Percentiles rank a stretch among this genome's conserved stretches.
Evolutionary conservation across 2,888 invertebrate genomes (phyloP).

Genomic region (Drosophila kuntzei): DNA sequence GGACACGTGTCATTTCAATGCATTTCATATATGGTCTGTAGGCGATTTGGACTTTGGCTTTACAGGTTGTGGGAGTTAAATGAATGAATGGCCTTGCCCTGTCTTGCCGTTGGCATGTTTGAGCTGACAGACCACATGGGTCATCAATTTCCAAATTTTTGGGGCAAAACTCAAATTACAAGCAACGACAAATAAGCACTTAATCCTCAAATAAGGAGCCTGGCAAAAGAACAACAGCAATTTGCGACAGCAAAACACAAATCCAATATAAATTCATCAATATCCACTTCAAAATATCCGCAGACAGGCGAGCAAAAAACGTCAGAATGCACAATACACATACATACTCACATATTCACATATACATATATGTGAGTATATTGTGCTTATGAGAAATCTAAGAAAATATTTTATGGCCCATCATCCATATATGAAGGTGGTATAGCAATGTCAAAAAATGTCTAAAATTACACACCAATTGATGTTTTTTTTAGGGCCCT

Average conservation of each 20-base stretch:
- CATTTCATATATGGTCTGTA: conserved; percentile 11
- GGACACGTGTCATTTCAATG: conserved; percentile 44
- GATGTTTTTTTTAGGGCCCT: conserved; percentile 60
- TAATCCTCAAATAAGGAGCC: conserved; percentile 56
- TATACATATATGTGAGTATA: conserved; percentile 18
- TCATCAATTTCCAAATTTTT: conserved; percentile 64
- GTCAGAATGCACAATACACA: conserved; percentile 21
- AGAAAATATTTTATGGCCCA: conserved; percentile 54
- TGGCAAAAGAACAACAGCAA: conserved; percentile 43
- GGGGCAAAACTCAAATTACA: conserved; percentile 47
- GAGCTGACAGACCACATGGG: conserved; percentile 73
- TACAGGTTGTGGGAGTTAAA: conserved; percentile 14
- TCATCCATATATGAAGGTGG: conserved; percentile 19
- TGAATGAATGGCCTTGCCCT: conserved; percentile 11
- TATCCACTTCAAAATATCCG: conserved; percentile 71
- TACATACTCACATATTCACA: neutral
- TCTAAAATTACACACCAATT: conserved; percentile 73
- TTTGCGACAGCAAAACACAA: conserved; percentile 47
- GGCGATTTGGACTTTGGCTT: conserved; percentile 3
- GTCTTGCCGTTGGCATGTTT: neutral
- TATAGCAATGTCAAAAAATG: conserved; percentile 41
- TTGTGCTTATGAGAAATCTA: conserved; percentile 55
- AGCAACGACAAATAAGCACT: conserved; percentile 71
- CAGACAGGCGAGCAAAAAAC: conserved; percentile 31
- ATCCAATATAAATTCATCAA: conserved; percentile 78